Conservation (phyloP, 23 tunicate genomes). For the Pegea sp. region DNA sequence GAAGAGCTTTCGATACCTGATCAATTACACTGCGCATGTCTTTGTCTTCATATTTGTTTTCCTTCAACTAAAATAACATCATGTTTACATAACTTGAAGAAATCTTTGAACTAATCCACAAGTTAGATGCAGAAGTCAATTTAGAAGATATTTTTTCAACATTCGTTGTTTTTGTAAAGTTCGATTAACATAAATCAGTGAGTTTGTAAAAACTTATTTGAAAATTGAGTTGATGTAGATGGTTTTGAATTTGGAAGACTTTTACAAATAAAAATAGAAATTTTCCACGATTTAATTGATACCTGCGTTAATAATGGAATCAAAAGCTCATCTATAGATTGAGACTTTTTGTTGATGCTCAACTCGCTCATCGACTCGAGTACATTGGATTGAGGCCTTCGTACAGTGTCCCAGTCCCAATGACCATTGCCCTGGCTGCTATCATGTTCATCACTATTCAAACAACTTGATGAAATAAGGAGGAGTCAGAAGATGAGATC, state of each 20-base stretch:
- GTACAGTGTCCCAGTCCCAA: conserved; percentile 1
- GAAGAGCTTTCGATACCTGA: conserved; percentile 26
- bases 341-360: too few relatives aligned
- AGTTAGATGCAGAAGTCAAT: neutral
- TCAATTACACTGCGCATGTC: conserved; percentile 41
- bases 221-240: too few relatives aligned
- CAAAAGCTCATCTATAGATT: too few relatives aligned
- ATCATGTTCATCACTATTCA: neutral
- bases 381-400: too few relatives aligned
- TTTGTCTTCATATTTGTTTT: conserved; percentile 70
- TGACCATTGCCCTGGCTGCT: neutral
- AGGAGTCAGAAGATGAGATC: conserved; percentile 1
- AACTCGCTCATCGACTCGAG: too few relatives aligned
- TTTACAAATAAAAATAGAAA: too few relatives aligned
- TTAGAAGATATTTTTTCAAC: neutral
- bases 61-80: conserved; percentile 36
- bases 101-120: neutral
- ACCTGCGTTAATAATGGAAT: too few relatives aligned
- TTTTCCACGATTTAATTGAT: too few relatives aligned
- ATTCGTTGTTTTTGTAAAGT: neutral
- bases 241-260: too few relatives aligned
- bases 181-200: too few relatives aligned
- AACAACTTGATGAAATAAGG: neutral
- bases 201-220: too few relatives aligned
- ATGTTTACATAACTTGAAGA: neutral